Conservation (phyloP, 2,888 invertebrate genomes). For the Autographa gamma region DNA sequence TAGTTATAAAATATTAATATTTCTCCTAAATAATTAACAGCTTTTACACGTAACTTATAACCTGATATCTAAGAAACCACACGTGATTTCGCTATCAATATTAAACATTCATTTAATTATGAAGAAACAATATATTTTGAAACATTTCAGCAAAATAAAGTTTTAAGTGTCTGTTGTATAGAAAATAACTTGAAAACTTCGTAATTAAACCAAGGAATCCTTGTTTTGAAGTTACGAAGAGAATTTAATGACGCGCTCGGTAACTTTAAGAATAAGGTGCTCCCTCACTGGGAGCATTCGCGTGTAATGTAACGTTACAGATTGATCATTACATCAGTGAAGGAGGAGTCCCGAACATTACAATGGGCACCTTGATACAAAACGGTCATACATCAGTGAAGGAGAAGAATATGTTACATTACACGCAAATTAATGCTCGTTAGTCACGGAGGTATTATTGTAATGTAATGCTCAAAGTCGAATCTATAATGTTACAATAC, state of each 20-base stretch:
- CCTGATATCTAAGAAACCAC: background rate
- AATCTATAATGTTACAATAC: too few relatives aligned
- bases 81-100: background rate
- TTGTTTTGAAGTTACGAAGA: slow-evolving; percentile 31
- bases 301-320: too few relatives aligned
- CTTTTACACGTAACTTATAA: background rate
- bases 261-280: slow-evolving; percentile 7
- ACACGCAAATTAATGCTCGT: too few relatives aligned
- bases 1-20: too few relatives aligned
- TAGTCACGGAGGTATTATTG: too few relatives aligned
- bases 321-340: too few relatives aligned
- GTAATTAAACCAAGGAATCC: slow-evolving; percentile 46
- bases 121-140: slow-evolving; percentile 18
- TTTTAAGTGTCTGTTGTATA: slow-evolving; percentile 24
- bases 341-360: too few relatives aligned
- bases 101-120: background rate
- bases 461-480: too few relatives aligned
- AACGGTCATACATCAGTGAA: too few relatives aligned
- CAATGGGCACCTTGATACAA: too few relatives aligned
- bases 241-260: slow-evolving; percentile 18
- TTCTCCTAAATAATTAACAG: background rate
- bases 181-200: slow-evolving; percentile 45
- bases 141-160: slow-evolving; percentile 26
- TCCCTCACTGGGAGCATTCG: too few relatives aligned
- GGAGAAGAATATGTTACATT: too few relatives aligned